Conservation (phyloP, 1,140 invertebrate genomes). For the Trichonephila inaurata region DNA sequence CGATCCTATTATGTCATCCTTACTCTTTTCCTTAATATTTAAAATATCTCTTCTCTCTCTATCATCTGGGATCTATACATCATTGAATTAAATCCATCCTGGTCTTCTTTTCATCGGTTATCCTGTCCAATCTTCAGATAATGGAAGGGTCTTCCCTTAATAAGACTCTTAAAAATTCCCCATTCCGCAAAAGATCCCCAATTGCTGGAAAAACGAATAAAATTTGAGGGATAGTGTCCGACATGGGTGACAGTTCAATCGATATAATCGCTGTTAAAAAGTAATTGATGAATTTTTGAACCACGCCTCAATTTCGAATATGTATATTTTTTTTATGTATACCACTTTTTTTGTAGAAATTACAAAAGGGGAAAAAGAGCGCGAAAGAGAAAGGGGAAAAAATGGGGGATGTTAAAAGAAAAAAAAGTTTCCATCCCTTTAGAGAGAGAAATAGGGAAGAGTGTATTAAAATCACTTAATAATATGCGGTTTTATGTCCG, state of each 20-base stretch:
- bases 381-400: background rate
- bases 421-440: background rate
- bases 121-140: constrained; percentile 23
- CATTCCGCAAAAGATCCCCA: background rate
- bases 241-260: constrained; percentile 47
- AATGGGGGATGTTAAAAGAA: background rate
- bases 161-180: constrained; percentile 5
- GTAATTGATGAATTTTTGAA: constrained; percentile 65
- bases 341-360: background rate
- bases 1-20: background rate
- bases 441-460: background rate
- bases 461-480: constrained; percentile 72
- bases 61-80: background rate
- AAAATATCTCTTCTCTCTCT: background rate
- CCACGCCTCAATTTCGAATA: constrained; percentile 49
- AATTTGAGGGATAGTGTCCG: constrained; percentile 13
- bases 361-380: background rate
- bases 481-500: constrained; percentile 66
- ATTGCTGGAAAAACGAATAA: background rate
- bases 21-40: background rate
- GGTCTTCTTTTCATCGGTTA: background rate
- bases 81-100: constrained; percentile 6
- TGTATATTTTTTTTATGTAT: constrained; percentile 5
- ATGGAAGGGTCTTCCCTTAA: constrained; percentile 20
- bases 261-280: constrained; percentile 59